Evolutionary conservation across 2,888 invertebrate genomes (phyloP).

Genomic region (Encarsia formosa): DNA sequence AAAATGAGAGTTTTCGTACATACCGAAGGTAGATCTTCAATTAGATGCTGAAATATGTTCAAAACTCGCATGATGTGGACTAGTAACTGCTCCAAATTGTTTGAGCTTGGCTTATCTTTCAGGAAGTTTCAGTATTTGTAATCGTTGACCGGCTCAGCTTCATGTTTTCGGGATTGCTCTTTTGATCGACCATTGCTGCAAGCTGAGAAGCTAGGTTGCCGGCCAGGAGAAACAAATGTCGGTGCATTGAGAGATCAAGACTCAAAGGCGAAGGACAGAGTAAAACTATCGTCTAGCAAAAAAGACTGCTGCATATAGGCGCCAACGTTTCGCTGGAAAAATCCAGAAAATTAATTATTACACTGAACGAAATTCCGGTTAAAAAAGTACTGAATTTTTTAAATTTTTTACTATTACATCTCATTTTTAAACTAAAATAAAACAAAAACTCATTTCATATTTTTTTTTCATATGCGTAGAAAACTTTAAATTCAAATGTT

Average conservation of each 20-base stretch:
- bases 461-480: too few relatives aligned
- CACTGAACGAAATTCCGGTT: too few relatives aligned
- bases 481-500: too few relatives aligned
- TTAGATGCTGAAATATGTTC: slow-evolving; percentile 71
- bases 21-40: slow-evolving; percentile 58
- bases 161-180: slow-evolving; percentile 10
- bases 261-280: slow-evolving; percentile 54
- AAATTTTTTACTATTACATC: too few relatives aligned
- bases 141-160: slow-evolving; percentile 3
- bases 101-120: slow-evolving; percentile 46
- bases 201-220: slow-evolving; percentile 50
- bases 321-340: slow-evolving; percentile 26
- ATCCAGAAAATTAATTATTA: too few relatives aligned
- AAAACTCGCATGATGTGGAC: slow-evolving; percentile 66
- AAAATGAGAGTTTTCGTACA: too few relatives aligned
- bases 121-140: slow-evolving; percentile 40
- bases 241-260: slow-evolving; percentile 53
- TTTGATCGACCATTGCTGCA: slow-evolving; percentile 5
- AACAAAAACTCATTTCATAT: too few relatives aligned
- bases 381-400: too few relatives aligned
- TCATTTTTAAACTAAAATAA: too few relatives aligned
- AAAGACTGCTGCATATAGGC: slow-evolving; percentile 39
- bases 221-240: slow-evolving; percentile 50
- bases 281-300: slow-evolving; percentile 48
- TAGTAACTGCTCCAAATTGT: slow-evolving; percentile 59